phyloP scores from a whole-genome alignment of 1,140 invertebrate species.

The Zaprionus nigranus region DNA sequence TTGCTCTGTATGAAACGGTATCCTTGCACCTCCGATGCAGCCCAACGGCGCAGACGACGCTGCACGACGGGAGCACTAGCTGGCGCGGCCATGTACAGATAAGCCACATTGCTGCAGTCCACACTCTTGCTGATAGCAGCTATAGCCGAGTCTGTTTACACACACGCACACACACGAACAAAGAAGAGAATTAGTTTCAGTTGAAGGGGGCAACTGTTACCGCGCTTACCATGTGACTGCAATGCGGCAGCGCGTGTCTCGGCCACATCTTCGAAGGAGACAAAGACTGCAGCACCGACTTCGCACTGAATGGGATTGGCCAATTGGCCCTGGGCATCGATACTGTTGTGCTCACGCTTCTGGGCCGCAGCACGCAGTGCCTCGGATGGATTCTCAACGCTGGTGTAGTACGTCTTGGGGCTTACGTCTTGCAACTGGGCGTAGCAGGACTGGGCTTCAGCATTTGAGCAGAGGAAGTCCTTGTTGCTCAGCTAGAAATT shows the following conservation, averaged over 20 bases:
- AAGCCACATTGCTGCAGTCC: conserved; percentile 76
- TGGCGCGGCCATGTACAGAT: conserved; percentile 72
- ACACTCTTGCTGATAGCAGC: conserved; percentile 65
- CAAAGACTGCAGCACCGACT: conserved; percentile 68
- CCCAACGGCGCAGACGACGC: conserved; percentile 63
- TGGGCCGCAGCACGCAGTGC: conserved; percentile 60
- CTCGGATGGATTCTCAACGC: conserved; percentile 74
- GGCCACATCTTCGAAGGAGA: conserved; percentile 84
- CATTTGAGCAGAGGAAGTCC: conserved; percentile 73
- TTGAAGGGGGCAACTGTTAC: conserved; percentile 2
- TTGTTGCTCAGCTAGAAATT: conserved; percentile 61
- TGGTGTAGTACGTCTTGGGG: conserved; percentile 77
- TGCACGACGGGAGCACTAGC: conserved; percentile 53
- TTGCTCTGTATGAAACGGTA: conserved; percentile 41
- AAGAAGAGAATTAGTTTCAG: background rate
- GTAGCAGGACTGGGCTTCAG: conserved; percentile 67
- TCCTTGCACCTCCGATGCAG: conserved; percentile 50
- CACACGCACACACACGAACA: background rate
- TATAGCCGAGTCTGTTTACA: conserved; percentile 78
- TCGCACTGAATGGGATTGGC: conserved; percentile 60
- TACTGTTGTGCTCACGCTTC: conserved; percentile 61
- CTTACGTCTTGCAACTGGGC: conserved; percentile 65
- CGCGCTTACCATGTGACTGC: conserved; percentile 84
- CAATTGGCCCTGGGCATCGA: conserved; percentile 67
- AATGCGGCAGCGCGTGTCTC: conserved; percentile 79